A percentile compares a stretch with the other conserved stretches of the same genome.
Evolutionary conservation across 37 sponge, comb jelly and placozoan genomes (phyloP).

Genomic region (Halichondria panicea): DNA sequence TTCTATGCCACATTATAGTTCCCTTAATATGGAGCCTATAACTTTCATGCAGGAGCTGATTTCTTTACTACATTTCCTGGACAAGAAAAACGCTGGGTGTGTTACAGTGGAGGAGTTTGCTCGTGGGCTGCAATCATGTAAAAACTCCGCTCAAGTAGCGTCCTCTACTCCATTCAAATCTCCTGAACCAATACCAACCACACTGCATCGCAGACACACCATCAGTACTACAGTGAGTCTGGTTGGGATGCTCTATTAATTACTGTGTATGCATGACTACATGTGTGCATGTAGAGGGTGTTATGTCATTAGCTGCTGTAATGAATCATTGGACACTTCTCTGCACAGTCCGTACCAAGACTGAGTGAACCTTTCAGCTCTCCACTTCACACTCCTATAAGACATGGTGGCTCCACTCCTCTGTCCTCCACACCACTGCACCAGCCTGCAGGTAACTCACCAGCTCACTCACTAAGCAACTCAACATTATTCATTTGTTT

Average conservation of each 20-base stretch:
- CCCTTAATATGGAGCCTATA: neutral
- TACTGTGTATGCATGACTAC: neutral
- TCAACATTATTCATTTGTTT: no score
- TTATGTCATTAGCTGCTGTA: no score
- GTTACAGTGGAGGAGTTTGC: slow-evolving; percentile 36
- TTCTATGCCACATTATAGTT: neutral
- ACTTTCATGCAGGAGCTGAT: slow-evolving; percentile 33
- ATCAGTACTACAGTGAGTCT: neutral
- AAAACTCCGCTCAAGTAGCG: slow-evolving; percentile 14
- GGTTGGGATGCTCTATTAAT: neutral
- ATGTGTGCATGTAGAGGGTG: no score
- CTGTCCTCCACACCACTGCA: slow-evolving; percentile 21
- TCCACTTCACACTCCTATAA: neutral
- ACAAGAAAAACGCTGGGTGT: slow-evolving; percentile 34
- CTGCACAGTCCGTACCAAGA: slow-evolving; percentile 9
- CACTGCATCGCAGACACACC: slow-evolving; percentile 3
- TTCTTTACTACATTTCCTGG: slow-evolving; percentile 27
- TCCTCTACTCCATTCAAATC: slow-evolving; percentile 50
- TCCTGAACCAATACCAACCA: no score
- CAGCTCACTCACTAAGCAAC: no score
- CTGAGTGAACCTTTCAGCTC: slow-evolving; percentile 18
- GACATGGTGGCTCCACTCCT: no score
- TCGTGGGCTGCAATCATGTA: slow-evolving; percentile 22
- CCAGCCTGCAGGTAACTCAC: no score
- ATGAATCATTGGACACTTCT: no score